Evolutionary conservation across 2,797 vertebrate genomes (phyloP).

Genomic region (Typhlichthys subterraneus): DNA sequence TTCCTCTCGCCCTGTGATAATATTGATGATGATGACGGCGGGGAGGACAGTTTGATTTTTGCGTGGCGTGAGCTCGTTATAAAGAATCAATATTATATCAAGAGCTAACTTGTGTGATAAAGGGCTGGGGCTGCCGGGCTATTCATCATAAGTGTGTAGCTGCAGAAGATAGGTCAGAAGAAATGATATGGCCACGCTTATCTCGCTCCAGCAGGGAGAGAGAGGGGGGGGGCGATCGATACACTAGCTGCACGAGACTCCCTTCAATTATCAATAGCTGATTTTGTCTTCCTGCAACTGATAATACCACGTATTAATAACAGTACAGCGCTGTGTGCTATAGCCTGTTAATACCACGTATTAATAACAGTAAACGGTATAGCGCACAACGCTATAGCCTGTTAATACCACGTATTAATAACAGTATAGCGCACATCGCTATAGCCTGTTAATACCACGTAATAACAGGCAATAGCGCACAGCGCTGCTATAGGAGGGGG

Average conservation of each 20-base stretch:
- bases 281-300: no score
- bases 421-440: no score
- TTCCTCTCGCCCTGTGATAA: constrained; percentile 95
- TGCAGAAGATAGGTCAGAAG: constrained; percentile 99
- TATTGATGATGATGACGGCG: constrained; percentile 99
- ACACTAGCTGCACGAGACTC: constrained; percentile 94
- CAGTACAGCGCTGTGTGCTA: no score
- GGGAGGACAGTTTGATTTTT: constrained; percentile 99
- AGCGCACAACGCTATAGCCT: no score
- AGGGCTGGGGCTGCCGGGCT: constrained; percentile 98
- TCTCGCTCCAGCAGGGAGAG: constrained; percentile 90
- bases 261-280: constrained; percentile 99
- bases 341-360: no score
- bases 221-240: constrained; percentile 92
- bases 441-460: constrained; percentile 2
- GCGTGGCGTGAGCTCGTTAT: constrained; percentile 98
- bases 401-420: no score
- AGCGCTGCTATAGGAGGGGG: constrained; percentile 63
- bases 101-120: constrained; percentile 99
- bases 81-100: constrained; percentile 99
- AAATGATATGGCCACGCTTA: constrained; percentile 99
- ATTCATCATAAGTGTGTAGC: constrained; percentile 99
- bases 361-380: no score
- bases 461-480: constrained; percentile 69
- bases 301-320: no score